Evolutionary conservation across 2,113 vertebrate species (phyloP).

Genomic region (Ivindomyrus marchei): DNA sequence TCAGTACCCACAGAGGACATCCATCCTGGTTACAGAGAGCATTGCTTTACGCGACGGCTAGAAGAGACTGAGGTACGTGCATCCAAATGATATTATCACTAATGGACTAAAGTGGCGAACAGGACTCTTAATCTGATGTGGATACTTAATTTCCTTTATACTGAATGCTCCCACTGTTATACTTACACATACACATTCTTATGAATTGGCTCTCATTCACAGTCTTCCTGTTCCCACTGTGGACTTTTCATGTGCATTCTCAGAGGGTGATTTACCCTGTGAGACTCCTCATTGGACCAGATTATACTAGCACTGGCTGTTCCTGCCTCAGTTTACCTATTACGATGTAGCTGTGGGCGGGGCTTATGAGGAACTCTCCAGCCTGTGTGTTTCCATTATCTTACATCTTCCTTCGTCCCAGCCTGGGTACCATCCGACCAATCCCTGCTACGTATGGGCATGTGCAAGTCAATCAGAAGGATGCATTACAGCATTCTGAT

Average conservation of each 20-base stretch:
- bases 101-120: neutral
- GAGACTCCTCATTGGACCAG: neutral
- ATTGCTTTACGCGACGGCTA: neutral
- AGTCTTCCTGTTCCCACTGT: neutral
- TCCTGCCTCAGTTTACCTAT: neutral
- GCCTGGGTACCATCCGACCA: conserved; percentile 39
- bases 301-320: neutral
- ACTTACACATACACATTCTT: neutral
- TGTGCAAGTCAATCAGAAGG: conserved; percentile 45
- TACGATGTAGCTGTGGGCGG: neutral
- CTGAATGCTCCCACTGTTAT: neutral
- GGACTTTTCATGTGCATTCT: neutral
- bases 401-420: conserved; percentile 43
- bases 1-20: neutral
- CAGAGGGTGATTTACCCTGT: neutral
- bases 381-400: conserved; percentile 46
- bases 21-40: neutral
- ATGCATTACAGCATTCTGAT: conserved; percentile 37
- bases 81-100: neutral
- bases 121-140: neutral
- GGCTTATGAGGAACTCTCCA: neutral
- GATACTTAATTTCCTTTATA: neutral
- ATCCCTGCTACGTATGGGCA: conserved; percentile 36
- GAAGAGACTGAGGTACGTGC: neutral
- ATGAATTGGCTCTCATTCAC: neutral